Conservation (phyloP, 1,140 invertebrate species). For the Drosophila sproati region DNA sequence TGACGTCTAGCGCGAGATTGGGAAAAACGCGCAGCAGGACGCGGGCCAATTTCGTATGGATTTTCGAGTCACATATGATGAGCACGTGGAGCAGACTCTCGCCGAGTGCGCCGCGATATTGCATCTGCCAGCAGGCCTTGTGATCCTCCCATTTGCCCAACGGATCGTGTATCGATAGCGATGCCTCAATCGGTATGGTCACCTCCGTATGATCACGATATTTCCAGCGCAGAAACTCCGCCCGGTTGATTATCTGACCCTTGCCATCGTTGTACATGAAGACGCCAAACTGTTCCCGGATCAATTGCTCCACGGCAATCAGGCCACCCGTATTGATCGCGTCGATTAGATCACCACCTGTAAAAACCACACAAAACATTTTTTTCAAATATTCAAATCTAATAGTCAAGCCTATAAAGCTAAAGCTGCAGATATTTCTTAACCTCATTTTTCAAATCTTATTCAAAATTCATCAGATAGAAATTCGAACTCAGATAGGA, state of each 20-base stretch:
- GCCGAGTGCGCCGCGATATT: constrained; percentile 96
- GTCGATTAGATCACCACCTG: constrained; percentile 92
- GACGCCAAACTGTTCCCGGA: constrained; percentile 94
- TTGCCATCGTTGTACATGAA: constrained; percentile 96
- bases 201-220: constrained; percentile 94
- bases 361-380: not conserved
- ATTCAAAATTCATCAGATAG: no score
- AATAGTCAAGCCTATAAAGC: no score
- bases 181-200: constrained; percentile 92
- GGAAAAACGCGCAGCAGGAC: constrained; percentile 96
- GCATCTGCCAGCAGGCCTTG: constrained; percentile 98
- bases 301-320: constrained; percentile 92
- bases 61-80: constrained; percentile 96
- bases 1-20: constrained; percentile 95
- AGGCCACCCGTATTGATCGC: constrained; percentile 93
- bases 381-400: no score
- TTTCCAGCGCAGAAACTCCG: constrained; percentile 97
- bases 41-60: constrained; percentile 89
- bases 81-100: constrained; percentile 97
- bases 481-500: no score
- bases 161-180: constrained; percentile 92
- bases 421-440: no score
- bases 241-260: constrained; percentile 93
- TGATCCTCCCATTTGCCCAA: constrained; percentile 94
- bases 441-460: no score